Evolutionary conservation across 1,140 invertebrate species (phyloP).

Genomic region (Homalodisca vitripennis): DNA sequence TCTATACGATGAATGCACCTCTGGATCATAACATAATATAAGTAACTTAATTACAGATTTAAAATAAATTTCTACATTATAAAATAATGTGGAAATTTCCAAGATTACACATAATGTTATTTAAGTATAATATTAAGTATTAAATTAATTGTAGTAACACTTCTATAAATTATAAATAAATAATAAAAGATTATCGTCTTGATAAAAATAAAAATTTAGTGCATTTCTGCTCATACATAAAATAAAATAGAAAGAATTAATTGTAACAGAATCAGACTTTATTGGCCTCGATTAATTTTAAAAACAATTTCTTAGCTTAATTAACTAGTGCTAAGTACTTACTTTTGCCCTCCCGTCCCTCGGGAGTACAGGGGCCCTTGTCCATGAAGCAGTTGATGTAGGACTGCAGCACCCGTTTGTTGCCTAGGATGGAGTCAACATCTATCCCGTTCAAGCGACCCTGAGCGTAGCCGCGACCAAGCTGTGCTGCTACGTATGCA

Average conservation of each 20-base stretch:
- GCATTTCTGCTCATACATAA: background rate
- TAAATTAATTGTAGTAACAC: background rate
- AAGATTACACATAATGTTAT: too few species aligned
- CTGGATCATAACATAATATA: too few species aligned
- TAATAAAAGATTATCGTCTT: background rate
- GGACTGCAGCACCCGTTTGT: conserved; percentile 54
- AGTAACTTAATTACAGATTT: too few species aligned
- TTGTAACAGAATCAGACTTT: background rate
- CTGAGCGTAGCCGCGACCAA: background rate
- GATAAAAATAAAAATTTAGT: background rate
- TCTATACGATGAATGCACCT: too few species aligned
- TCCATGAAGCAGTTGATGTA: conserved; percentile 68
- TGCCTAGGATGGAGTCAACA: background rate
- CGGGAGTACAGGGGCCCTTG: conserved; percentile 64
- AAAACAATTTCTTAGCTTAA: background rate
- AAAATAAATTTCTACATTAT: too few species aligned
- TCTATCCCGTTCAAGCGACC: background rate
- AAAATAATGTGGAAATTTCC: too few species aligned
- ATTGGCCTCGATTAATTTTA: background rate
- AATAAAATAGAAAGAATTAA: background rate
- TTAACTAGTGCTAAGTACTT: conserved; percentile 43
- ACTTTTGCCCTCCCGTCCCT: conserved; percentile 68
- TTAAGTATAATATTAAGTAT: too few species aligned
- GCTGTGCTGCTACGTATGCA: background rate
- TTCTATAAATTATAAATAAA: background rate